phyloP scores from a whole-genome alignment of 2,888 invertebrate genomes.

The Aproaerema taeniolella region DNA sequence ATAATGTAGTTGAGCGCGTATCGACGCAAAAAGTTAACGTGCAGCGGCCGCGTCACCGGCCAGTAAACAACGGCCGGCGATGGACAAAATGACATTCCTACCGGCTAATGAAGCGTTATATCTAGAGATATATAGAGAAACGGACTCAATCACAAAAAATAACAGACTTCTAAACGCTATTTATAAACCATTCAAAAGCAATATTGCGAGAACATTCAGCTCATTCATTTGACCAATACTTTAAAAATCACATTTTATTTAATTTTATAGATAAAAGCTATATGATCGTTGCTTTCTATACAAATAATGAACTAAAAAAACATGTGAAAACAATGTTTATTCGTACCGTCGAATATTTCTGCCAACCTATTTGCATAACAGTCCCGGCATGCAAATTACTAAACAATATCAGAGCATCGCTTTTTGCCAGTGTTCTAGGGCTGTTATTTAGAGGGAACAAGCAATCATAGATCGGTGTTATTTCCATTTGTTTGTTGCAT shows the following conservation, averaged over 20 bases:
- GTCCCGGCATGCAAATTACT: conserved; percentile 18
- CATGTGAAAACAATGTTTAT: conserved; percentile 23
- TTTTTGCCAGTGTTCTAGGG: conserved; percentile 12
- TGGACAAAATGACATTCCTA: conserved; percentile 53
- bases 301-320: too few relatives aligned
- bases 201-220: too few relatives aligned
- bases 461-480: conserved; percentile 12
- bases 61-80: conserved; percentile 22
- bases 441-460: conserved; percentile 15
- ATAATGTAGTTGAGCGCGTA: conserved; percentile 11
- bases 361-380: conserved; percentile 21
- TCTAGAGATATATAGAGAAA: conserved; percentile 21
- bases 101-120: conserved; percentile 47
- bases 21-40: conserved; percentile 27
- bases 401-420: conserved; percentile 18
- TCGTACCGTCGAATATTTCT: conserved; percentile 20
- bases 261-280: too few relatives aligned
- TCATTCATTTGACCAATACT: too few relatives aligned
- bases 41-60: conserved; percentile 19
- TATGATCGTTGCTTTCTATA: too few relatives aligned
- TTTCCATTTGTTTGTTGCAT: conserved; percentile 2
- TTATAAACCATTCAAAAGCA: too few relatives aligned
- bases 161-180: too few relatives aligned
- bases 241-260: too few relatives aligned
- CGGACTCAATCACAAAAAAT: conserved; percentile 18